Conservation (phyloP, 2,113 vertebrate genomes). For the Taxidea taxus region DNA sequence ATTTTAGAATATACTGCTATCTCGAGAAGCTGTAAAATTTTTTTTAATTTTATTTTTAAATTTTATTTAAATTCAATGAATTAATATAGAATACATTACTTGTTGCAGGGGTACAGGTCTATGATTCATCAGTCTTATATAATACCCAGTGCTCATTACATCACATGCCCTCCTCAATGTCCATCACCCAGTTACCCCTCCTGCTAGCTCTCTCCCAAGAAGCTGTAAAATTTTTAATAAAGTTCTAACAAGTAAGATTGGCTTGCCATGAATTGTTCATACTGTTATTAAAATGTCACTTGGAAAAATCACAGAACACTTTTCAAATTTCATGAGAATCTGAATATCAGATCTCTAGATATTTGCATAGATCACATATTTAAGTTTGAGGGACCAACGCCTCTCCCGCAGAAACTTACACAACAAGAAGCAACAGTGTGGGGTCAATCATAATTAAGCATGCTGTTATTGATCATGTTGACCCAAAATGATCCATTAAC, state of each 20-base stretch:
- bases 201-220: not conserved
- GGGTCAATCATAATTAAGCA: not conserved
- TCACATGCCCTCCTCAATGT: not conserved
- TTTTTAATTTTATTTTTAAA: not conserved
- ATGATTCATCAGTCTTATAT: not conserved
- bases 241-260: constrained; percentile 39
- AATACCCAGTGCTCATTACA: not conserved
- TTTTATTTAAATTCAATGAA: not conserved
- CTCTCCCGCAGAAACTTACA: not conserved
- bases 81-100: not conserved
- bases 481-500: not conserved
- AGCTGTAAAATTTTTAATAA: not conserved
- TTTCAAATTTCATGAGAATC: not conserved
- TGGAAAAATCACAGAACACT: not conserved
- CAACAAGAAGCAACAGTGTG: not conserved
- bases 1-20: not conserved
- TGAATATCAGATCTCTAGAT: not conserved
- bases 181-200: not conserved
- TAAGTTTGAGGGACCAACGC: not conserved
- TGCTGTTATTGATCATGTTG: not conserved
- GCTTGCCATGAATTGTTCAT: not conserved
- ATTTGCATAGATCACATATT: not conserved
- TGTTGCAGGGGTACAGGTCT: not conserved
- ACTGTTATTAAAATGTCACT: not conserved
- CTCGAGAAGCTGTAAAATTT: not conserved